phyloP scores from a whole-genome alignment of 2,113 vertebrate species.

The Octodon degus region DNA sequence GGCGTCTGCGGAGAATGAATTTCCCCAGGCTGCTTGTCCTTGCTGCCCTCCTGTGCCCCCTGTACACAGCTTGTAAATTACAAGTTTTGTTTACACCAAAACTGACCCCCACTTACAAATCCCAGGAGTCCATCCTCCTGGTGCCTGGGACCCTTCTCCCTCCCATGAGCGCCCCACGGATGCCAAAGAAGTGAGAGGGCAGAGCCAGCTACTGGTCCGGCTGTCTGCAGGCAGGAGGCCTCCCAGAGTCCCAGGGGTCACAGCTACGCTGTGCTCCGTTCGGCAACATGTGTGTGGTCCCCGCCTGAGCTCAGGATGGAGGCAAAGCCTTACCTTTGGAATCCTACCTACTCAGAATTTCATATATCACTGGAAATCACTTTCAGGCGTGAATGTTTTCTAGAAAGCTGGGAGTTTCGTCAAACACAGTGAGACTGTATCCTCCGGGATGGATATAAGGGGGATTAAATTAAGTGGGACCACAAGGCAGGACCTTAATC shows the following conservation, averaged over 20 bases:
- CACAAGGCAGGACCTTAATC: too few relatives aligned
- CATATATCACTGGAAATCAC: background rate
- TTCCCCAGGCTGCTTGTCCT: background rate
- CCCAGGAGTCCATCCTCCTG: background rate
- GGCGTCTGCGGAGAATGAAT: background rate
- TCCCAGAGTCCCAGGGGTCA: background rate
- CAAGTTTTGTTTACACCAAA: too few relatives aligned
- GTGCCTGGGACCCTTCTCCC: background rate
- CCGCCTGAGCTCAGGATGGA: background rate
- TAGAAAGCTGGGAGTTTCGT: background rate
- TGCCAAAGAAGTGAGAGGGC: background rate
- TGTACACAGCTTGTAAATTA: background rate
- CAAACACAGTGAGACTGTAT: background rate
- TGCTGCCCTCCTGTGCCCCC: background rate
- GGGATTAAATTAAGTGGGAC: background rate
- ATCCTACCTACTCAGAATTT: background rate
- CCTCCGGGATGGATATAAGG: background rate
- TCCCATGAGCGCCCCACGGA: background rate
- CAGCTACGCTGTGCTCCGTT: background rate
- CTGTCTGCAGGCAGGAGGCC: background rate
- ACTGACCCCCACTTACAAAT: background rate
- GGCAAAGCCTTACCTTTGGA: background rate
- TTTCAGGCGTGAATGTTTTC: background rate
- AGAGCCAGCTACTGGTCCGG: background rate
- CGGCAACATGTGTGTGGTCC: background rate